These are phyloP conservation scores for Tetranychus piercei DNA, from an alignment of 2,888 invertebrate species.

Conservation along the genomic window DNA sequence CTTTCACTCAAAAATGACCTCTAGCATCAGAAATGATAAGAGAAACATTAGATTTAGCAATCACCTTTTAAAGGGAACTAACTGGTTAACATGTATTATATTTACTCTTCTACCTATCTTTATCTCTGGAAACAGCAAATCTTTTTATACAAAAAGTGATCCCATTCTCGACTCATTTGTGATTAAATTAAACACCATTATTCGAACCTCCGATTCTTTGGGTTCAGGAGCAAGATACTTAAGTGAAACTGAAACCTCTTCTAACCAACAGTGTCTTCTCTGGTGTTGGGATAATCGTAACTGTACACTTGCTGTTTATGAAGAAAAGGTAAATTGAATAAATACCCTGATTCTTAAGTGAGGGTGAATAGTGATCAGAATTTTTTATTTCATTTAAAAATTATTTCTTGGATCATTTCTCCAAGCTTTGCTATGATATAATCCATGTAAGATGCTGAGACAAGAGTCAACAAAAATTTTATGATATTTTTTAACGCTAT, in stretches of 20 bases:
- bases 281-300: slow-evolving; percentile 58
- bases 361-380: no score
- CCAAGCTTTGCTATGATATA: neutral
- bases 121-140: neutral
- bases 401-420: neutral
- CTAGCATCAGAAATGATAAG: neutral
- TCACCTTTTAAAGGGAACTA: neutral
- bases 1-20: neutral
- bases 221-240: slow-evolving; percentile 72
- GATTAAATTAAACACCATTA: slow-evolving; percentile 69
- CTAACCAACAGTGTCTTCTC: slow-evolving; percentile 59
- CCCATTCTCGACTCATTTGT: slow-evolving; percentile 49
- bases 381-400: neutral
- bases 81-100: neutral
- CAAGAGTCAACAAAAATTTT: neutral
- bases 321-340: slow-evolving; percentile 9
- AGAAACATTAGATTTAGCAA: neutral
- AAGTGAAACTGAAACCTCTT: slow-evolving; percentile 56
- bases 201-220: slow-evolving; percentile 54
- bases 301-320: slow-evolving; percentile 79
- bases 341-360: neutral
- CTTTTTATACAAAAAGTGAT: slow-evolving; percentile 8
- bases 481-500: neutral
- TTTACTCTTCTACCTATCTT: neutral
- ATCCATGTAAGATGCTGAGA: neutral